Conservation (phyloP, 30 jellyfish, hydroid and myxozoan genomes). For the Hydractinia symbiolongicarpus region DNA sequence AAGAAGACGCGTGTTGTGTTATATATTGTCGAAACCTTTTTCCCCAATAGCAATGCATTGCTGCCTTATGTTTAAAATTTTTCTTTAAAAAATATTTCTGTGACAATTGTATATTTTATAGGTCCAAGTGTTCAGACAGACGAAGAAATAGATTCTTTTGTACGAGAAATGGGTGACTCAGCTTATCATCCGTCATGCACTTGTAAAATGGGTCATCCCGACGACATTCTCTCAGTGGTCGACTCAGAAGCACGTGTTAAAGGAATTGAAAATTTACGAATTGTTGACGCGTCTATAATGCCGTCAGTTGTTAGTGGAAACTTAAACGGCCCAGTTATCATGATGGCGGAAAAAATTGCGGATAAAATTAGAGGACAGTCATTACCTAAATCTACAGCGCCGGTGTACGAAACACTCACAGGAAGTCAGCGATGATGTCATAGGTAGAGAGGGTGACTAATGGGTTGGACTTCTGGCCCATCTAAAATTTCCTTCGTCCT, state of each 20-base stretch:
- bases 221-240: constrained; percentile 80
- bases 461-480: no score
- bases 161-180: constrained; percentile 64
- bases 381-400: constrained; percentile 55
- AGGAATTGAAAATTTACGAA: constrained; percentile 79
- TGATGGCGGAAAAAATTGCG: constrained; percentile 91
- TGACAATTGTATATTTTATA: not conserved
- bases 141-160: constrained; percentile 78
- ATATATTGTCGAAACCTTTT: no score
- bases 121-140: constrained; percentile 68
- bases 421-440: constrained; percentile 51
- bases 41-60: no score
- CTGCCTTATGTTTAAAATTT: no score
- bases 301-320: constrained; percentile 86
- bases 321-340: constrained; percentile 76
- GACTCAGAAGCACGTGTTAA: constrained; percentile 59
- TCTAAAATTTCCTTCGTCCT: no score
- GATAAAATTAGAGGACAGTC: constrained; percentile 52
- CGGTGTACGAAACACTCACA: constrained; percentile 60
- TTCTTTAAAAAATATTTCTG: no score
- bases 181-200: constrained; percentile 98
- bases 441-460: not conserved
- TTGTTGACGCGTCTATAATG: constrained; percentile 92
- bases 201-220: constrained; percentile 81
- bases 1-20: no score